Base-by-base conservation (phyloP, 2,797 vertebrate species). In the Melanotaenia parkinsoni region DNA sequence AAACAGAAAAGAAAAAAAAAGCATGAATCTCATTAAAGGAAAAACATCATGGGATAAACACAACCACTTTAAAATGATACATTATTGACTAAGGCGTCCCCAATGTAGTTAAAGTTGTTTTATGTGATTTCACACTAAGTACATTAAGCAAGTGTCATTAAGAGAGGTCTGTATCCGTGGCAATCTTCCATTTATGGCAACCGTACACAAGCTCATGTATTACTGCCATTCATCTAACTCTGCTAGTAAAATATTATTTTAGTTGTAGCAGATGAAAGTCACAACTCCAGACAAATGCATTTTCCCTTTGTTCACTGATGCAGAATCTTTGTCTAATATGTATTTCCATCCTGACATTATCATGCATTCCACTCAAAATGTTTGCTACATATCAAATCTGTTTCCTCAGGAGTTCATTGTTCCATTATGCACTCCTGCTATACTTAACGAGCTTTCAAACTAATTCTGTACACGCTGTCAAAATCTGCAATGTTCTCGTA, bases 31-130 rank as follows among this genome's bases (percentile, higher is more conserved):
- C 56, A 79, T 76, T 71, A 71, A 53, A 30, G 54, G 35, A 51
- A 62, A 70, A 70, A 67, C 35, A 66, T 77, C 43, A 30, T 61
- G 5, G 61, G 28, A 75, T 72, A 70, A 72, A 74, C 61, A 62
- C 33, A n/a, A 28, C 51, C 26, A 67, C 53, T 76, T 83, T 53
- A 59, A 82, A 68, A 38, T 40, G 18, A 56, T 70, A 22, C 14
- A 37, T 58, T 67, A 76, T 80, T 67, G 63, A 80, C 79, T 66
- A 43, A 59, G 66, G 65, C 4, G 20, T 66, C 43, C 7, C 26
- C 4, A 59, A 4, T 63, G 61, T 38, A 60, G 35, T 62, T 50
- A 67, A 51, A 57, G 16, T 63, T 7, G 13, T 30, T 70, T 30
- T 45, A 7, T 64, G 37, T 64, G 37, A 70, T 74, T 51, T 51